phyloP scores from a whole-genome alignment of 2,113 vertebrate species.

The Poeciliopsis retropinna region DNA sequence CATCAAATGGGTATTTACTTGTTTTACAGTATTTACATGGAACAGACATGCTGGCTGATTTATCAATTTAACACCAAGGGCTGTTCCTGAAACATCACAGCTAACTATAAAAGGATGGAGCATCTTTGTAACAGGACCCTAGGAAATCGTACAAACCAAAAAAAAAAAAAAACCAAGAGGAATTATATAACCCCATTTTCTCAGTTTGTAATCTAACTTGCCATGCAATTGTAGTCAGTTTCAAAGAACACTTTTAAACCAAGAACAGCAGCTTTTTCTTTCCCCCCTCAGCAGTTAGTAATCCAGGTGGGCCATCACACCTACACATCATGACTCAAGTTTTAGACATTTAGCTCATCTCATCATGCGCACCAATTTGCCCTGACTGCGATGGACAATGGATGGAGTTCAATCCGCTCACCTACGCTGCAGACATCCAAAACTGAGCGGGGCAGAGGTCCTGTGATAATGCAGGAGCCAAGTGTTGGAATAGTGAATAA shows the following conservation, averaged over 20 bases:
- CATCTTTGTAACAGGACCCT: background rate
- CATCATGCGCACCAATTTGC: slow-evolving; percentile 44
- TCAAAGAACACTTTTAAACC: slow-evolving; percentile 46
- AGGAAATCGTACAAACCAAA: background rate
- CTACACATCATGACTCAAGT: slow-evolving; percentile 62
- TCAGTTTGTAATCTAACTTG: slow-evolving; percentile 5
- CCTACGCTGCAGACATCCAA: slow-evolving; percentile 22
- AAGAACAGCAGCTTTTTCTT: slow-evolving; percentile 29
- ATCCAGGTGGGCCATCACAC: slow-evolving; percentile 64
- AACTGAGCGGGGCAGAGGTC: slow-evolving; percentile 16
- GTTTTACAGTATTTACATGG: background rate
- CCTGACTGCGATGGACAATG: slow-evolving; percentile 35
- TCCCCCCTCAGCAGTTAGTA: slow-evolving; percentile 44
- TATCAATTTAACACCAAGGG: background rate
- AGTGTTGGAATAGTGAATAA: slow-evolving; percentile 24
- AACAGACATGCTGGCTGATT: background rate
- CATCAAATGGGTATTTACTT: background rate
- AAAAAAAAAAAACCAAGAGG: background rate
- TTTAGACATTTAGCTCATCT: slow-evolving; percentile 56
- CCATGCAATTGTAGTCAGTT: slow-evolving; percentile 15
- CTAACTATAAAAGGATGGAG: background rate
- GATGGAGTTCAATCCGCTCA: slow-evolving; percentile 36
- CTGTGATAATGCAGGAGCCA: slow-evolving; percentile 25
- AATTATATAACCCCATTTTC: slow-evolving; percentile 32
- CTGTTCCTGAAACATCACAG: background rate